phyloP scores from a whole-genome alignment of 2,888 invertebrate species.

The Dryobotodes eremita region DNA sequence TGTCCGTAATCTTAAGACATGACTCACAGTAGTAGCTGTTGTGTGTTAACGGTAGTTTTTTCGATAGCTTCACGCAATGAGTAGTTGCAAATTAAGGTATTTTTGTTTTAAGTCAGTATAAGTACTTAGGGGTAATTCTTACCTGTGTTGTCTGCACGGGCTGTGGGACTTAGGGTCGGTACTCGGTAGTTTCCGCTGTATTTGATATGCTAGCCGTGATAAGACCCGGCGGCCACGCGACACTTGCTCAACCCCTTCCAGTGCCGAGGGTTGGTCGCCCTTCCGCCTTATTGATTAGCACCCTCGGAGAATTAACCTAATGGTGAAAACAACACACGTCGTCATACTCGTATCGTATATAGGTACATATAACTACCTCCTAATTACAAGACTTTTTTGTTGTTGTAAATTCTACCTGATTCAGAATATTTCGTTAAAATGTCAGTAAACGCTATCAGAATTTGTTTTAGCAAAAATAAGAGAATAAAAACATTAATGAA shows the following conservation, averaged over 20 bases:
- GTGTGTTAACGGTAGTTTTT: conserved; percentile 44
- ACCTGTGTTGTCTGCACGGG: conserved; percentile 61
- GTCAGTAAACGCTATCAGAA: background rate
- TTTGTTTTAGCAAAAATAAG: conserved; percentile 5
- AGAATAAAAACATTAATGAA: background rate
- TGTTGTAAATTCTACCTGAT: background rate
- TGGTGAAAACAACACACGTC: conserved; percentile 78
- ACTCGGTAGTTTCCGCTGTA: conserved; percentile 81
- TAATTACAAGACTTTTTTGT: background rate
- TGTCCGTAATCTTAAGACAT: conserved; percentile 31
- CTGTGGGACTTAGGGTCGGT: conserved; percentile 77
- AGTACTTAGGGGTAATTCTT: conserved; percentile 50
- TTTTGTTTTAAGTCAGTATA: conserved; percentile 36
- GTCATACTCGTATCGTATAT: conserved; percentile 15
- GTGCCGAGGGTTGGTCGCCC: conserved; percentile 86
- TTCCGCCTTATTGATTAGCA: conserved; percentile 89
- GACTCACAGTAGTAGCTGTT: conserved; percentile 48
- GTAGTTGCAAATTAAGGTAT: conserved; percentile 38
- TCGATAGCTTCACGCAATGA: conserved; percentile 30
- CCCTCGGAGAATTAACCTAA: conserved; percentile 82
- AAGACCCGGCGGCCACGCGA: conserved; percentile 86
- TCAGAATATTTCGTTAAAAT: background rate
- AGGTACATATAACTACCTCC: background rate
- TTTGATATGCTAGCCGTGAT: conserved; percentile 89
- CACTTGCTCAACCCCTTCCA: conserved; percentile 88